Evolutionary conservation across 2,888 invertebrate genomes (phyloP).

Genomic region (Nesidiocoris tenuis): DNA sequence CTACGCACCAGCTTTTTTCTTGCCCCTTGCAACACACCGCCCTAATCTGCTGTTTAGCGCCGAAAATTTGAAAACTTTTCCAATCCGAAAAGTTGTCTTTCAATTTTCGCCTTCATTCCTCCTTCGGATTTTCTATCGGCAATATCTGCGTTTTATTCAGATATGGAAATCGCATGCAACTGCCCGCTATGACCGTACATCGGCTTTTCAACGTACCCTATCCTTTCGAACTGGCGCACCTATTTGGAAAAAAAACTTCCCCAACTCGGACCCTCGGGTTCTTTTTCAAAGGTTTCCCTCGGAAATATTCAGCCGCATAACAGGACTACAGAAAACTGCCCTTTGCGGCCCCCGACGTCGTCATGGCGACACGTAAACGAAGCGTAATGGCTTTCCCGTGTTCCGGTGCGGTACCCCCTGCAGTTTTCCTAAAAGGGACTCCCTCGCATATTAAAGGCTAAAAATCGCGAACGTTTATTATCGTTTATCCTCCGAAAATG

Average conservation of each 20-base stretch:
- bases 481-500: too few species aligned
- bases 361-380: slow-evolving; percentile 38
- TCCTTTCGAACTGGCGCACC: not conserved
- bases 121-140: not conserved
- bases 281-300: not conserved
- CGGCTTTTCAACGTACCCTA: not conserved
- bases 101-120: too few species aligned
- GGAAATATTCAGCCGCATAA: not conserved
- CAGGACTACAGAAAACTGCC: not conserved
- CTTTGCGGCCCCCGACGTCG: not conserved
- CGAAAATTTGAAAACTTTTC: too few species aligned
- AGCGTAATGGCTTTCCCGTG: slow-evolving; percentile 40
- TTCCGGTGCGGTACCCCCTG: slow-evolving; percentile 4
- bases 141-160: not conserved
- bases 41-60: too few species aligned
- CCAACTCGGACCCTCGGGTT: not conserved
- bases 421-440: not conserved
- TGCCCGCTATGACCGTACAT: too few species aligned
- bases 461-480: not conserved
- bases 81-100: too few species aligned
- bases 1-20: too few species aligned
- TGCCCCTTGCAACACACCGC: too few species aligned
- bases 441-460: not conserved
- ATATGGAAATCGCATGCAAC: not conserved
- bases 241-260: not conserved